A percentile compares a stretch with the other conserved stretches of the same genome.
Evolutionary conservation across 2,113 vertebrate genomes (phyloP).

Genomic region (Alligator sinensis): DNA sequence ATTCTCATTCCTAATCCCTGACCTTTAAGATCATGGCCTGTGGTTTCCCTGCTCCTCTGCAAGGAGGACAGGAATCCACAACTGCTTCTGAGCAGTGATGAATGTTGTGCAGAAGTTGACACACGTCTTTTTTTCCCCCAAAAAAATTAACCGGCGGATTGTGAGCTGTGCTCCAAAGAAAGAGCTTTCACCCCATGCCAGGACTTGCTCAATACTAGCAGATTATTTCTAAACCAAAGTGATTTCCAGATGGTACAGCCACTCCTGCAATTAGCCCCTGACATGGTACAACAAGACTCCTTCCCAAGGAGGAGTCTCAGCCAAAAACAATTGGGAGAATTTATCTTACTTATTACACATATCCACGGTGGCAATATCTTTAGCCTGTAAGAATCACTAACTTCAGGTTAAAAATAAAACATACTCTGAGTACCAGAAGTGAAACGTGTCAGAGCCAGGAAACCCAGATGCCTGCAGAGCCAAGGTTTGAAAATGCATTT

Average conservation of each 20-base stretch:
- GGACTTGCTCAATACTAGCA: neutral
- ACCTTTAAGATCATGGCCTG: neutral
- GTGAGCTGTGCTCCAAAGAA: neutral
- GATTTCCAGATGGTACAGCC: slow-evolving; percentile 45
- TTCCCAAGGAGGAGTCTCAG: slow-evolving; percentile 14
- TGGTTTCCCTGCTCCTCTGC: neutral
- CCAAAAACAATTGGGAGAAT: slow-evolving; percentile 6
- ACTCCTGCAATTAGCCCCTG: neutral
- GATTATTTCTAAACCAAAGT: slow-evolving; percentile 44
- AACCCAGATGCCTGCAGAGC: neutral
- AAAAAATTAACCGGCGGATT: neutral
- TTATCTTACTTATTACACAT: neutral
- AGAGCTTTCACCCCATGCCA: neutral
- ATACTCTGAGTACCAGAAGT: neutral
- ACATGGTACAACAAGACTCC: neutral
- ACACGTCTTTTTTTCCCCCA: neutral
- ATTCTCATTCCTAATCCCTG: neutral
- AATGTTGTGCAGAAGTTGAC: neutral
- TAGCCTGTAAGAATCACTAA: neutral
- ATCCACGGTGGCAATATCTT: neutral
- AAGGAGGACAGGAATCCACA: neutral
- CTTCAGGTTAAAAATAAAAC: slow-evolving; percentile 17
- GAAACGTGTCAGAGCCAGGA: neutral
- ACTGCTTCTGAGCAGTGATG: neutral
- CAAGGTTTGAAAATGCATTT: neutral